Percentiles rank a stretch among this genome's conserved stretches.
Conservation (phyloP, 2,113 vertebrate genomes). For the Talpa occidentalis region DNA sequence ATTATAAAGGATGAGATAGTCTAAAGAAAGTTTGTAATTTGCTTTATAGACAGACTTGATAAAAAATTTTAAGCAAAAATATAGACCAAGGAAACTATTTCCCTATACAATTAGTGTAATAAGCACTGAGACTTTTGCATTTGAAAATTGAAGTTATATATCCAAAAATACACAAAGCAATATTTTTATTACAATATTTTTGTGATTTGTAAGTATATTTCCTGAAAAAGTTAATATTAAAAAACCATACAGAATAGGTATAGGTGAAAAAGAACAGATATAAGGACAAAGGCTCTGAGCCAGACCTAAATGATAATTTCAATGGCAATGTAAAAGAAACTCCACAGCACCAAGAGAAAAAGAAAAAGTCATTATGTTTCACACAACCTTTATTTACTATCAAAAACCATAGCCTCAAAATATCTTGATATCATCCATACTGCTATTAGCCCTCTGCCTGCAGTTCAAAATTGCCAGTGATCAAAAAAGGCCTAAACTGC, state of each 20-base stretch:
- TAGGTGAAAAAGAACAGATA: background rate
- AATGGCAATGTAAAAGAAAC: background rate
- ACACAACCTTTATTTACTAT: background rate
- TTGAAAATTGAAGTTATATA: slow-evolving; percentile 25
- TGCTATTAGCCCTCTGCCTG: background rate
- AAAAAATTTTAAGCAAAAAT: slow-evolving; percentile 9
- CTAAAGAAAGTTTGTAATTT: slow-evolving; percentile 37
- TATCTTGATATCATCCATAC: background rate
- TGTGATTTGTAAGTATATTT: background rate
- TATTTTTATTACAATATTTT: background rate
- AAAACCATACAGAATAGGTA: background rate
- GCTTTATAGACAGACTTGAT: background rate
- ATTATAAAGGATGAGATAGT: background rate
- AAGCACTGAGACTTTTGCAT: background rate
- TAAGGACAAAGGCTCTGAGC: background rate
- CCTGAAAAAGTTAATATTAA: slow-evolving; percentile 2
- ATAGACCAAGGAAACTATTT: background rate
- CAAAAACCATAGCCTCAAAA: background rate
- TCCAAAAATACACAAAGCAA: background rate
- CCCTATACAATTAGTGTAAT: background rate
- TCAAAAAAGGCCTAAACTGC: background rate
- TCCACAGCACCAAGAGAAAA: background rate
- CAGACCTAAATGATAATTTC: background rate
- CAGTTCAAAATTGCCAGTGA: background rate
- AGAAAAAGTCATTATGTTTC: background rate